Evolutionary conservation across 1,140 invertebrate species (phyloP), one percentile per base, ranked within the genome.

Genomic region (Apis dorsata): DNA sequence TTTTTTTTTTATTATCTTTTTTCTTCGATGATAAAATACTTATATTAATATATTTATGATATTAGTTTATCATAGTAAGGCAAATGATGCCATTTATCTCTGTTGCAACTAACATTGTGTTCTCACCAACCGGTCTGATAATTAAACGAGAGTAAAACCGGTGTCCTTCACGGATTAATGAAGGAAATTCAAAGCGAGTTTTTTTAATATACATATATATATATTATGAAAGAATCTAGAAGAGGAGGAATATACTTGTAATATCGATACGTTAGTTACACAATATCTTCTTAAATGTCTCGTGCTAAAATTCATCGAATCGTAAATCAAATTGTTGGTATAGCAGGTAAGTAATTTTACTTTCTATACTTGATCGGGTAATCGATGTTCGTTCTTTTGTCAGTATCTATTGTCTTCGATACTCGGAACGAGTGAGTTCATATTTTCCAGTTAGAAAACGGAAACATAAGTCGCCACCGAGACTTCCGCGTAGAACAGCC

Each of bases 401-500:
- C 21, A 13, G 8, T 24, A 44, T 44, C 2, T 12, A n/a, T 51
- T 7, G 11, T 21, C n/a, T 15, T 28, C 9, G n/a, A 69, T 79
- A 49, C 13, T 60, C 65, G 15, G 59, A 80, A 34, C 69, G 21
- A 66, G 28, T 55, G 73, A 55, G 24, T 15, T 53, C 8, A 24
- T 55, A 53, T 79, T 69, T 76, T 70, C 60, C 60, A 19, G 12
- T 59, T 72, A 28, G 24, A 79, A 83, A 87, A 81, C 68, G 81
- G 76, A 78, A 86, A 74, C 68, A 53, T 49, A 76, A 51, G 24
- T 66, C 59, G 53, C 51, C 73, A 74, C 74, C 77, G 81, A 83
- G 60, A 77, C 57, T 84, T 84, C 69, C 65, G 62, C 60, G 65
- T 28, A 24, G 49, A 53, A 65, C 44, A 81, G 24, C 28, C 74